Evolutionary conservation across 1,140 invertebrate genomes (phyloP).

Genomic region (Copidosoma floridanum): DNA sequence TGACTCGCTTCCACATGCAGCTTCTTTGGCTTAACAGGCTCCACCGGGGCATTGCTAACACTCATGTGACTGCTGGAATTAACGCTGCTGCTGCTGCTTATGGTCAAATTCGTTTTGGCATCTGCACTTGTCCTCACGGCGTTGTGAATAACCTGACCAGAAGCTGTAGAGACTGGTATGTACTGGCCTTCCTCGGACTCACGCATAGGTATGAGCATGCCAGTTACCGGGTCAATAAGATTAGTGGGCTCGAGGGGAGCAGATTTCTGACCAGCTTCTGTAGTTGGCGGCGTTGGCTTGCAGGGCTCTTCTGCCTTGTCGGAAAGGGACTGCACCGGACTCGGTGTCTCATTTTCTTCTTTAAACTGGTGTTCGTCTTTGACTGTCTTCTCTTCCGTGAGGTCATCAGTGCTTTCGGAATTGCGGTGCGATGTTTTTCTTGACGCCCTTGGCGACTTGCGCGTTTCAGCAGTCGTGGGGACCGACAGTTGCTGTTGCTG

Average conservation of each 20-base stretch:
- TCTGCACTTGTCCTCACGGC: slow-evolving; percentile 31
- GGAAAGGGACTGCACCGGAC: not conserved
- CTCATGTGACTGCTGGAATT: slow-evolving; percentile 28
- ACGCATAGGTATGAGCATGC: slow-evolving; percentile 68
- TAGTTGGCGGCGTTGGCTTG: slow-evolving; percentile 12
- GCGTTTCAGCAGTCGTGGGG: slow-evolving; percentile 49
- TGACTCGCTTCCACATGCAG: not conserved
- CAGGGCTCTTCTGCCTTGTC: slow-evolving; percentile 27
- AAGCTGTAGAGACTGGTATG: slow-evolving; percentile 59
- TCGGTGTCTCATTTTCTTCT: not conserved
- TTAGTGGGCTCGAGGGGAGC: slow-evolving; percentile 58
- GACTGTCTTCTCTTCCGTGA: slow-evolving; percentile 58
- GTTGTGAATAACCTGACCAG: slow-evolving; percentile 36
- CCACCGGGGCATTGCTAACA: not conserved
- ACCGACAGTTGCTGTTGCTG: slow-evolving; percentile 1
- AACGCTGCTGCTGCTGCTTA: slow-evolving; percentile 8
- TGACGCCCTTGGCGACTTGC: slow-evolving; percentile 64
- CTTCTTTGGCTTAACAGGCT: not conserved
- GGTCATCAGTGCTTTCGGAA: slow-evolving; percentile 65
- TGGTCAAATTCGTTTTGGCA: slow-evolving; percentile 25
- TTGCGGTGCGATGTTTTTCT: slow-evolving; percentile 61
- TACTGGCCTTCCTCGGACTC: slow-evolving; percentile 73
- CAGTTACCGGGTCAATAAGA: slow-evolving; percentile 75
- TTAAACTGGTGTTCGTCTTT: not conserved
- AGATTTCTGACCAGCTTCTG: slow-evolving; percentile 33